phyloP scores from a whole-genome alignment of 2,797 vertebrate genomes.

The Salmo trutta region DNA sequence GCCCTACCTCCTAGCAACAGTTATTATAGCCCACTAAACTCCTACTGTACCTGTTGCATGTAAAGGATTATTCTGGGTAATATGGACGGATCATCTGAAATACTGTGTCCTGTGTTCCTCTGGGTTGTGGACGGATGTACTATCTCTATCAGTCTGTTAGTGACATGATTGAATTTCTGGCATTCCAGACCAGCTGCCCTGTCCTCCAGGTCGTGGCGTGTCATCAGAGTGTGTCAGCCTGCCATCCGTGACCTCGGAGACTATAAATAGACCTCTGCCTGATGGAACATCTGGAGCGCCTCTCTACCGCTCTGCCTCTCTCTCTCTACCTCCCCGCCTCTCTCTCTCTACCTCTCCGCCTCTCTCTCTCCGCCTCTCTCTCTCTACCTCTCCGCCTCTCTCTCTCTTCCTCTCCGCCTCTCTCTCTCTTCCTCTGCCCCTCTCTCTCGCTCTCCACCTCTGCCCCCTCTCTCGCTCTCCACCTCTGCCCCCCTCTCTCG shows the following conservation, averaged over 20 bases:
- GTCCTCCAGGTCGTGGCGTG: slow-evolving; percentile 13
- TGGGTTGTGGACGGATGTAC: background rate
- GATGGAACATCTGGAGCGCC: slow-evolving; percentile 34
- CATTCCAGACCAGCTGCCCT: slow-evolving; percentile 8
- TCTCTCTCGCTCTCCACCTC: no score
- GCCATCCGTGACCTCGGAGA: background rate
- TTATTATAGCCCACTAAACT: background rate
- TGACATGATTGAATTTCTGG: slow-evolving; percentile 5
- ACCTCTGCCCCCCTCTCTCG: no score
- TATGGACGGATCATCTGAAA: no score
- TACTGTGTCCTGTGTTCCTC: background rate
- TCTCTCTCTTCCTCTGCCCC: no score
- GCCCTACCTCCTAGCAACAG: background rate
- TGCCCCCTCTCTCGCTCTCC: no score
- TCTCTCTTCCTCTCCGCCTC: no score
- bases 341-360: no score
- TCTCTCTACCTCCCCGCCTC: no score
- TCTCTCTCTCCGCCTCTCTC: no score
- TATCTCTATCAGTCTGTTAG: slow-evolving; percentile 5
- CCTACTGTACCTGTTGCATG: background rate
- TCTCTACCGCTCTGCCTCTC: background rate
- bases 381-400: no score
- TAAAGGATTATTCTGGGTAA: background rate
- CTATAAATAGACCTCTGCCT: slow-evolving; percentile 29
- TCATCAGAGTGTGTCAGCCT: background rate